phyloP scores from a whole-genome alignment of 2,797 vertebrate species.

The Clarias laeviceps region DNA sequence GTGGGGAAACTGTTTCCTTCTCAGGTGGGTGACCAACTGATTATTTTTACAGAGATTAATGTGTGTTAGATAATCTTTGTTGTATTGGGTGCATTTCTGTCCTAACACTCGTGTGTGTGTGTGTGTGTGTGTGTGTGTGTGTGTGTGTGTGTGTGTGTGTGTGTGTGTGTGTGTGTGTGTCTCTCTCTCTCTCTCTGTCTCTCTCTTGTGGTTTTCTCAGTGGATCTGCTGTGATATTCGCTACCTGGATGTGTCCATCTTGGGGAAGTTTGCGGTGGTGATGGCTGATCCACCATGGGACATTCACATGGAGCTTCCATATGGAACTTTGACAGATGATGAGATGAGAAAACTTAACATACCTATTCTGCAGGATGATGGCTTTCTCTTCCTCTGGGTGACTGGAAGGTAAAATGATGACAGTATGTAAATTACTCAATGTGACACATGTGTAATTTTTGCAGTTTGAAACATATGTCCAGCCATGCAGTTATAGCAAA shows the following conservation, averaged over 20 bases:
- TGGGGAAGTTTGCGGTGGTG: constrained; percentile 94
- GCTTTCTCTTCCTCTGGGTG: constrained; percentile 96
- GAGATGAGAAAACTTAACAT: constrained; percentile 96
- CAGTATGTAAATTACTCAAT: not conserved
- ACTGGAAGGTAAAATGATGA: constrained; percentile 81
- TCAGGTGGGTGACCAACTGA: constrained; percentile 75
- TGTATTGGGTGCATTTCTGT: not conserved
- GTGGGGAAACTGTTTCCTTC: constrained; percentile 89
- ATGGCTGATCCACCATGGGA: constrained; percentile 98
- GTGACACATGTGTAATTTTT: not conserved
- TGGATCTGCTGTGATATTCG: constrained; percentile 94
- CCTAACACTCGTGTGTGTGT: not conserved
- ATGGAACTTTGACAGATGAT: constrained; percentile 91
- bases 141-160: too few relatives aligned
- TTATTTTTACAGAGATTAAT: not conserved
- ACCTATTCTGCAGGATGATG: constrained; percentile 90
- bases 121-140: too few relatives aligned
- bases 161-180: too few relatives aligned
- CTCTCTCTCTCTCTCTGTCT: too few relatives aligned
- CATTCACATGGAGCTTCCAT: constrained; percentile 96
- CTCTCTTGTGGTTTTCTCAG: constrained; percentile 52
- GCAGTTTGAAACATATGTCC: not conserved
- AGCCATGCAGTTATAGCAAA: not conserved
- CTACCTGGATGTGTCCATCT: constrained; percentile 89
- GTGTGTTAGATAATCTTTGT: not conserved